Evolutionary conservation across 2,113 vertebrate genomes (phyloP), one percentile per base, ranked within the genome.

Genomic region (Dicentrarchus labrax): DNA sequence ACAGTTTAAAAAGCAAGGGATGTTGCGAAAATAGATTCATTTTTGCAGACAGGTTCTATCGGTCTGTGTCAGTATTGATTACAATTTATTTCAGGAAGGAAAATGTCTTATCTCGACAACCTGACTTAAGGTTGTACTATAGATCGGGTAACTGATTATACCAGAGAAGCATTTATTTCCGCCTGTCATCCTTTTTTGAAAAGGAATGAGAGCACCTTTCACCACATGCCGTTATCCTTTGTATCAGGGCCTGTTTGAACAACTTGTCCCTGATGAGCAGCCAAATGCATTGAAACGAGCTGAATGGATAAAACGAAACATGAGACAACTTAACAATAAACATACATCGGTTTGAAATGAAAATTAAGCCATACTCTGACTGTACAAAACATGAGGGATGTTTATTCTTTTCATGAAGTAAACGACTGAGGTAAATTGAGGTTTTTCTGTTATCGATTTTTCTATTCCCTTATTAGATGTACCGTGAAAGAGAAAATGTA

Each of bases 231-330:
- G 83, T 64, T 70, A 8, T 73, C 72, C 54, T 56, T 84, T 85
- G 78, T 76, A 53, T 70, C 53, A 8, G 62, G 3, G 68, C 38
- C 72, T 82, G 57, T 86, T 88, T 84, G 69, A 83, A 82, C 86
- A 86, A 69, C 73, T 56, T 68, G 76, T 77, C 38, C 19, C 60
- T 53, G 66, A 57, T 72, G 73, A 48, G 68, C 45, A 10, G 70
- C 56, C 69, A 66, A 41, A 51, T 71, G 51, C 60, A 19, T 4
- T 53, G 43, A 74, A 82, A 68, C 17, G 8, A 36, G 65, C 8
- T 59, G 12, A 64, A 60, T 54, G 50, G 53, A 41, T 22, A 12
- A 77, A 77, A 62, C 62, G 41, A 70, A 77, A 62, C 39, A 87
- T 66, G 24, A n/a, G 67, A 24, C 57, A 64, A 68, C 53, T 8